A percentile compares a stretch with the other conserved stretches of the same genome.
These are phyloP conservation scores for Eumacrocentrus americanus DNA, from an alignment of 2,888 invertebrate species.

Conservation along the genomic window DNA sequence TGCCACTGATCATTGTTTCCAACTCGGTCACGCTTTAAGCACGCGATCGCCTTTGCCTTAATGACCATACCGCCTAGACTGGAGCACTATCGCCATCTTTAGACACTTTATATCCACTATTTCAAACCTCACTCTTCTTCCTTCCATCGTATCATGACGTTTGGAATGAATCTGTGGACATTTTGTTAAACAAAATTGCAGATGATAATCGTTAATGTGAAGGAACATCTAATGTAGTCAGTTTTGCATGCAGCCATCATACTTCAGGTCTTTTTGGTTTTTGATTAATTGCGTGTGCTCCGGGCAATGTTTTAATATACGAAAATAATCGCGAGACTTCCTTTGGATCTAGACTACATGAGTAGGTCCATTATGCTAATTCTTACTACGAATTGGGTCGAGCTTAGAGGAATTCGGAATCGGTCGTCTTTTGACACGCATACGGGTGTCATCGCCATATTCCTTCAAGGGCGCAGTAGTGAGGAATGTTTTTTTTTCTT, in stretches of 20 bases:
- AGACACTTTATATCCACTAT: too few species aligned
- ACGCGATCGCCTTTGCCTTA: constrained; percentile 27
- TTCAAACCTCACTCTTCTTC: too few species aligned
- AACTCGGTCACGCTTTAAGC: constrained; percentile 40
- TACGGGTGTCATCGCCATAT: background rate
- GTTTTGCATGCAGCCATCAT: background rate
- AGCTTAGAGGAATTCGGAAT: constrained; percentile 2
- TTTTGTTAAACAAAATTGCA: too few species aligned
- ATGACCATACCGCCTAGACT: background rate
- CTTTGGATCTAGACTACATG: constrained; percentile 23
- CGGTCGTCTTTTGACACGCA: constrained; percentile 15
- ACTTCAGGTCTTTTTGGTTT: constrained; percentile 22
- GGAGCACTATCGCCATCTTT: background rate
- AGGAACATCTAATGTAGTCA: background rate
- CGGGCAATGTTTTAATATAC: constrained; percentile 47
- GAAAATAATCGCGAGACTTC: constrained; percentile 37
- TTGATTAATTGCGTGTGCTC: constrained; percentile 50
- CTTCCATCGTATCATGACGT: too few species aligned
- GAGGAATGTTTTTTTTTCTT: too few species aligned
- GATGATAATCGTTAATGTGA: background rate
- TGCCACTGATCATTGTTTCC: constrained; percentile 47
- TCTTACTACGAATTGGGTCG: constrained; percentile 7
- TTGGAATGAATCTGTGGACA: too few species aligned
- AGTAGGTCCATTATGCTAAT: constrained; percentile 27
- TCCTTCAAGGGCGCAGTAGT: too few species aligned